phyloP scores from a whole-genome alignment of 2,113 vertebrate species.

The Xiphorhynchus elegans region DNA sequence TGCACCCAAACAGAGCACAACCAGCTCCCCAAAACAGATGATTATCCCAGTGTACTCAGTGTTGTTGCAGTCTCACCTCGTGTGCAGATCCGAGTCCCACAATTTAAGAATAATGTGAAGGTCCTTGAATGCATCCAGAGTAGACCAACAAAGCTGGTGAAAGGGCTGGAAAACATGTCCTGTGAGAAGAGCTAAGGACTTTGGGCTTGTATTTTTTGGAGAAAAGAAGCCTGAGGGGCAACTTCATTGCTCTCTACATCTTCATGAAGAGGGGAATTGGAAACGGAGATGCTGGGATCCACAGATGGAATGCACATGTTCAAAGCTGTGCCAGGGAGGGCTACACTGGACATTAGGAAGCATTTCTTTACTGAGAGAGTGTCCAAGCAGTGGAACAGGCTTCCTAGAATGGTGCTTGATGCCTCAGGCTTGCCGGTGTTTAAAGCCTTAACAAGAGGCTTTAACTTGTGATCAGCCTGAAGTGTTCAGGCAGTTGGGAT shows the following conservation, averaged over 20 bases:
- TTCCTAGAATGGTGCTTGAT: neutral
- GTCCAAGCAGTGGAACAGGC: neutral
- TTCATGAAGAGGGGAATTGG: rapidly evolving
- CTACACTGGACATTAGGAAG: neutral
- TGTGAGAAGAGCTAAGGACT: neutral
- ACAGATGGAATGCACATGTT: rapidly evolving
- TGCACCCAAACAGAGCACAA: neutral
- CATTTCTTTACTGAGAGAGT: neutral
- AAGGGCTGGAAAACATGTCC: neutral
- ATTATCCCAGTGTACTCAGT: rapidly evolving
- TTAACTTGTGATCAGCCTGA: neutral
- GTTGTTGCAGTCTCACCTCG: neutral
- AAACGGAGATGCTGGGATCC: neutral
- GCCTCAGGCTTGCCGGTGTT: neutral
- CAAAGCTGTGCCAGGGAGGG: neutral
- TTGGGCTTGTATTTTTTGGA: neutral
- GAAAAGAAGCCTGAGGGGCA: rapidly evolving
- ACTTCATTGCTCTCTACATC: neutral
- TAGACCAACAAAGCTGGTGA: neutral
- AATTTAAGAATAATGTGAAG: neutral
- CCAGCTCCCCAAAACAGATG: neutral
- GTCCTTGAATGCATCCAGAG: neutral
- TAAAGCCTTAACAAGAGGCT: neutral
- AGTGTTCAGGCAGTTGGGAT: neutral
- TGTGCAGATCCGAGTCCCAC: neutral